Evolutionary conservation across 1,140 invertebrate species (phyloP), one percentile per base, ranked within the genome.

Genomic region (Aporrectodea caliginosa): DNA sequence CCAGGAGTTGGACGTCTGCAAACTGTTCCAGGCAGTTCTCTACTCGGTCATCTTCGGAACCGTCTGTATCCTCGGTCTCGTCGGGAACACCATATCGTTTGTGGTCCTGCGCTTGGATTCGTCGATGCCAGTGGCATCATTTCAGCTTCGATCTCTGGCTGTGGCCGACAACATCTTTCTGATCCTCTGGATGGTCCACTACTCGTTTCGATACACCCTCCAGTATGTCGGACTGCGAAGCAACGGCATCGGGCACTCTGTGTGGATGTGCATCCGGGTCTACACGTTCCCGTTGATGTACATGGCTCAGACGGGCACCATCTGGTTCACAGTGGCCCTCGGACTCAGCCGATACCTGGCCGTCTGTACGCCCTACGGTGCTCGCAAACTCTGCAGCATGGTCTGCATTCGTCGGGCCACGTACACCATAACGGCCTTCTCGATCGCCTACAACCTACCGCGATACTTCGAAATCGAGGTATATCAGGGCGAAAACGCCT

Each of bases 121-220:
- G 2, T 2, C 2, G 22, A 58, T 2, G 2, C 2, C 43, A 2
- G 43, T 58, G 43, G 43, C 43, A 2, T 34, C 78, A 1, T 43
- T 79, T 27, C 78, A 75, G 16, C 78, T 79, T 1, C 71, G 73
- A n/a, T 73, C 78, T 2, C 71, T 79, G 27, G 78, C 78, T 1
- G 35, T 79, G 12, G 78, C 78, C 1, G 78, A 79, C 78, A 79
- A 74, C 34, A n/a, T 74, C 16, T 79, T 79, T 71, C 72, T 79
- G 12, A n/a, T 75, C 22, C 72, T 79, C 71, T 79, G 78, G 78
- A 22, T 75, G 22, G 43, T 74, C 0, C 30, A 79, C 78, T 79
- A 79, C 35, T 71, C 75, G 30, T 1, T 16, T 34, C 27, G 32
- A 22, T 31, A 74, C 34, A 30, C 31, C 32, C 43, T 79, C 73